Base-by-base conservation (phyloP, 2,888 invertebrate species). In the Caenorhabditis zanzibari region DNA sequence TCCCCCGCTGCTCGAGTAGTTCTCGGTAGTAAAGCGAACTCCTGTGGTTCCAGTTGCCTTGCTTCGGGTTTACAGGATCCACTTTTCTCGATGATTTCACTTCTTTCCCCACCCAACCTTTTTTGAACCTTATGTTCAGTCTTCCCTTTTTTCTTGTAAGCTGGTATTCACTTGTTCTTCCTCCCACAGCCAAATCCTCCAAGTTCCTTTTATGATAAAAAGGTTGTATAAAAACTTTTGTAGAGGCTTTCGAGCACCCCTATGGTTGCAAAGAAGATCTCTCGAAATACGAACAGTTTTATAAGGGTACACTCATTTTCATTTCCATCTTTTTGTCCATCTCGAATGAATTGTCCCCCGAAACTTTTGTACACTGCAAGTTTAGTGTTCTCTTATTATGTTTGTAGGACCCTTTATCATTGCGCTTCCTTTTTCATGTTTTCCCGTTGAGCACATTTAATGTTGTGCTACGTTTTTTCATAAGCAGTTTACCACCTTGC, bases 151-250 rank as follows among this genome's bases (percentile, higher is more conserved):
- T 68, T 69, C 47, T 35, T 52, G 26, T 63, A 63, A 52, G 71
- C 77, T 77, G 77, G 77, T 77, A 71, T 69, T 41, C 77, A 77
- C 71, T 77, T 77, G 68, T 77, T 76, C 32, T 49, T 56, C 59
- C 38, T 24, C 38, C 49, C 75, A 47, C 44, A 59, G 56, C 44
- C 22, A 73, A 16, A 54, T 10, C 58, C 54, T 52, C 69, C 59
- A 61, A 38, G 16, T 19, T 47, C 68, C 49, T 24, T 76, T 59
- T 66, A 12, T 41, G 28, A 49, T n/a, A 12, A n/a, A 58, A 52
- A 41, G 69, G 66, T 68, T 75, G 76, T 76, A 69, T 28, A 69
- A 76, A 69, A 49, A 54, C 54, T 66, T 52, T 59, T 68, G 69
- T 35, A 68, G 68, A 76, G 59, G 12, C 32, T 68, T 61, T 41